These are phyloP conservation scores for Gymnarchus niloticus DNA, from an alignment of 2,113 vertebrate species.

Conservation along the genomic window DNA sequence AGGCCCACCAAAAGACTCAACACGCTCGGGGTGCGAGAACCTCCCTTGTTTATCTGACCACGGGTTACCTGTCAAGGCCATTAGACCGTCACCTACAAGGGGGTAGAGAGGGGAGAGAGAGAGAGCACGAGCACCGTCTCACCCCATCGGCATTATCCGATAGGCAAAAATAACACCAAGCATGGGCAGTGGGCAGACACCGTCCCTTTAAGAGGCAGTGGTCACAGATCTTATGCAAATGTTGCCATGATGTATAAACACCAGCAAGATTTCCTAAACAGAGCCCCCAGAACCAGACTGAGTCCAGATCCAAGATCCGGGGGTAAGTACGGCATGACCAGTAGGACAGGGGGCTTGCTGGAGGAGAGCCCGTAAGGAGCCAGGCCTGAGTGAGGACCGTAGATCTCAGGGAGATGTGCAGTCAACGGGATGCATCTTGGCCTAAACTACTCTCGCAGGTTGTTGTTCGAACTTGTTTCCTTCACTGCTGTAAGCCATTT, in stretches of 20 bases:
- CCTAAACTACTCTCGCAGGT: too few species aligned
- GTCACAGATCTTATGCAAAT: background rate
- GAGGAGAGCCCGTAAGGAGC: too few species aligned
- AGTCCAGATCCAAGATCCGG: too few species aligned
- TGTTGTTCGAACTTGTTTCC: too few species aligned
- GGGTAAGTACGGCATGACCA: too few species aligned
- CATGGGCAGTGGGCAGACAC: constrained; percentile 22
- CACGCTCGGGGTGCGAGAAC: background rate
- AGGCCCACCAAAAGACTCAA: background rate
- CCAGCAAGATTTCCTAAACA: background rate
- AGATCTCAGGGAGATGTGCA: too few species aligned
- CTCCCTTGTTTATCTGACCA: background rate
- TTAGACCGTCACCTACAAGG: too few species aligned
- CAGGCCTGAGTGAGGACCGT: too few species aligned
- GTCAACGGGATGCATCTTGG: too few species aligned
- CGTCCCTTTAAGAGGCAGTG: background rate
- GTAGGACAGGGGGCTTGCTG: too few species aligned
- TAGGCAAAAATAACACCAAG: constrained; percentile 7
- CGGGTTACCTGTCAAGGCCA: background rate
- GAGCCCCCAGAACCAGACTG: too few species aligned
- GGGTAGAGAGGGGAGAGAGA: background rate
- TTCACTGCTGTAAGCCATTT: too few species aligned
- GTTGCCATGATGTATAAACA: background rate
- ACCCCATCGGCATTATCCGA: background rate
- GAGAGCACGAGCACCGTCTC: background rate